A percentile compares a stretch with the other conserved stretches of the same genome.
Evolutionary conservation across 2,113 vertebrate genomes (phyloP).

Genomic region (Pitta sordida): DNA sequence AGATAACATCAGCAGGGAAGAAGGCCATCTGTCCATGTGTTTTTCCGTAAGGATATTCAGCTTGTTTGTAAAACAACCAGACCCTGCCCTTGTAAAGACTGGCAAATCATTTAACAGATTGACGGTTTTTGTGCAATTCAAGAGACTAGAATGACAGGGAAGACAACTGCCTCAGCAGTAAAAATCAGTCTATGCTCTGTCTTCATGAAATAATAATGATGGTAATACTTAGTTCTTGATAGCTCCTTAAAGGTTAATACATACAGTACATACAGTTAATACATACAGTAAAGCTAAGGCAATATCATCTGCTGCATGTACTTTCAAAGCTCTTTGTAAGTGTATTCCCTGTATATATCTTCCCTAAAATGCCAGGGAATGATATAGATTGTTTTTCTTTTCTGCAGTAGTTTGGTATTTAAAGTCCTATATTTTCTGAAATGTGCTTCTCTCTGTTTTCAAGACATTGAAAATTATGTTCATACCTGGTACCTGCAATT

Average conservation of each 20-base stretch:
- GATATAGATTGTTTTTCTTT: neutral
- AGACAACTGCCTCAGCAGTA: neutral
- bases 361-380: neutral
- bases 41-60: neutral
- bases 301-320: neutral
- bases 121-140: neutral
- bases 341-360: neutral
- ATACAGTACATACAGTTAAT: neutral
- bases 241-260: neutral
- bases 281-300: neutral
- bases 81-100: neutral
- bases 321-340: neutral
- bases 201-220: neutral
- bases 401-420: neutral
- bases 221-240: neutral
- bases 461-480: neutral
- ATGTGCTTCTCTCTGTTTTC: neutral
- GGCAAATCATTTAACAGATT: neutral
- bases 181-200: neutral
- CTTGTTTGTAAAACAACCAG: constrained; percentile 9
- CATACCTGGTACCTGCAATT: neutral
- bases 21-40: constrained; percentile 39
- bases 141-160: neutral
- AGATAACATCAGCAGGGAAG: neutral
- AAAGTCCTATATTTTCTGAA: neutral